Conservation (phyloP, 2,113 vertebrate species). For the Syngnathus typhle region DNA sequence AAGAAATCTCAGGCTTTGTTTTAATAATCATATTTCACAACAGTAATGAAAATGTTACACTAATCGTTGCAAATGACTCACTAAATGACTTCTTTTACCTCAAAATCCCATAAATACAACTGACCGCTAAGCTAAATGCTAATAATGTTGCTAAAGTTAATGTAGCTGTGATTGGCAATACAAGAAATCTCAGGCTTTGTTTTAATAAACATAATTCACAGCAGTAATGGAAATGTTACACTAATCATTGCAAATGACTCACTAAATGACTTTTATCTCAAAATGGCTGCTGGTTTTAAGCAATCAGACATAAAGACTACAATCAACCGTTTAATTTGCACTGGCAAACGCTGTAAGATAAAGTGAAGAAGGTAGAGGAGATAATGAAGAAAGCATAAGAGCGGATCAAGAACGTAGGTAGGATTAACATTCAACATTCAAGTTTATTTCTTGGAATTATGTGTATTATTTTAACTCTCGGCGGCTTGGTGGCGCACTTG, state of each 20-base stretch:
- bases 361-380: slow-evolving; percentile 25
- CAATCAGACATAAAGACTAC: slow-evolving; percentile 49
- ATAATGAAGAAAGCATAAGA: slow-evolving; percentile 47
- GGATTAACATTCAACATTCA: slow-evolving; percentile 37
- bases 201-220: slow-evolving; percentile 4
- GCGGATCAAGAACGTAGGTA: slow-evolving; percentile 22
- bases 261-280: slow-evolving; percentile 33
- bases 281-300: slow-evolving; percentile 46
- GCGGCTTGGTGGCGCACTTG: too few relatives aligned
- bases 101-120: neutral
- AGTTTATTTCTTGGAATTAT: slow-evolving; percentile 13
- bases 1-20: neutral
- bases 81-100: slow-evolving; percentile 34
- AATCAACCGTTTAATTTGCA: slow-evolving; percentile 62
- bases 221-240: neutral
- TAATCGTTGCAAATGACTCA: slow-evolving; percentile 38
- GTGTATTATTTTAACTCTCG: too few relatives aligned
- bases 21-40: slow-evolving; percentile 1
- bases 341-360: slow-evolving; percentile 56
- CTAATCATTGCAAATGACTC: slow-evolving; percentile 39
- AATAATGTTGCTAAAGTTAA: too few relatives aligned
- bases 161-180: neutral
- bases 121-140: neutral
- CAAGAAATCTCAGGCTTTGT: neutral
- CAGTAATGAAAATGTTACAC: slow-evolving; percentile 1